Evolutionary conservation across 2,797 vertebrate genomes (phyloP).

Genomic region (Fringilla coelebs): DNA sequence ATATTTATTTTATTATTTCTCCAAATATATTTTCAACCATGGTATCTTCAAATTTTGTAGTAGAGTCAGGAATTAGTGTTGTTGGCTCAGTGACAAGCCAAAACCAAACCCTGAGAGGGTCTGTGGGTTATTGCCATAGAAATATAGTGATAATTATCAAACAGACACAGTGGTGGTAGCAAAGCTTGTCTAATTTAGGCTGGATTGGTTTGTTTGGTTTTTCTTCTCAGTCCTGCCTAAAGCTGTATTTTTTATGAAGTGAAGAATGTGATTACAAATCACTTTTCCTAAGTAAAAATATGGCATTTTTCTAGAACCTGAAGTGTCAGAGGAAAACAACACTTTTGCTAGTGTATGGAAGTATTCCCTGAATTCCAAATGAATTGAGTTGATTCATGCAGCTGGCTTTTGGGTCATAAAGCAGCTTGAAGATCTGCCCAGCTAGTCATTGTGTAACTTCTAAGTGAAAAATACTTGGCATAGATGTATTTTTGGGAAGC

Average conservation of each 20-base stretch:
- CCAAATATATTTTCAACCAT: not conserved
- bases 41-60: not conserved
- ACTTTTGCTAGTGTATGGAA: not conserved
- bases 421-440: not conserved
- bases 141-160: not conserved
- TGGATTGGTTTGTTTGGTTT: not conserved
- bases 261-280: not conserved
- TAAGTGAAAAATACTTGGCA: not conserved
- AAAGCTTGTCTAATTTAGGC: not conserved
- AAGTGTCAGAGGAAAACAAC: not conserved
- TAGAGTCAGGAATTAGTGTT: not conserved
- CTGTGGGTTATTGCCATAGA: not conserved
- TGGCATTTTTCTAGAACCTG: not conserved
- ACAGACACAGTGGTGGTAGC: not conserved
- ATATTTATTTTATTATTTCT: not conserved
- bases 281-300: not conserved
- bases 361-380: fast-evolving
- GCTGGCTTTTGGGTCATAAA: not conserved
- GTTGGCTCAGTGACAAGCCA: not conserved
- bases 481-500: not conserved
- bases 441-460: not conserved
- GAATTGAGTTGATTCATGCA: not conserved
- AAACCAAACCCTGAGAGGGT: not conserved
- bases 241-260: not conserved
- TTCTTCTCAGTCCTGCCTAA: not conserved